A percentile compares a stretch with the other conserved stretches of the same genome.
Evolutionary conservation across 2,888 invertebrate genomes (phyloP).

Genomic region (Conus canariensis): DNA sequence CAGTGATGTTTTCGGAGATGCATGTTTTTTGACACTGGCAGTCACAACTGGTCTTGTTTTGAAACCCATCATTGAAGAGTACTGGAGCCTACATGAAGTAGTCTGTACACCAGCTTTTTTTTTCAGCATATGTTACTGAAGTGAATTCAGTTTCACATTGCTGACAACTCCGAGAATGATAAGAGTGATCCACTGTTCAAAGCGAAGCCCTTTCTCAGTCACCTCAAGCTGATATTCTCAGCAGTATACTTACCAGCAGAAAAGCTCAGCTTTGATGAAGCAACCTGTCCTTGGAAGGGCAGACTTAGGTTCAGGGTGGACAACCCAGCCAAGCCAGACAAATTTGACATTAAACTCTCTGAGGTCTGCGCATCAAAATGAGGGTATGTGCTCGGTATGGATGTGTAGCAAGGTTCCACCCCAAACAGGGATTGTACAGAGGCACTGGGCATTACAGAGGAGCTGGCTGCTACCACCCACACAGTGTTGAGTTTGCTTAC

Average conservation of each 20-base stretch:
- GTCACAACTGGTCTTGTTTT: constrained; percentile 34
- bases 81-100: constrained; percentile 5
- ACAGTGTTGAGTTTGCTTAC: constrained; percentile 1
- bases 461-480: background rate
- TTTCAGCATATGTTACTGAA: background rate
- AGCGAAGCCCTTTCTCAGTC: constrained; percentile 11
- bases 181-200: constrained; percentile 15
- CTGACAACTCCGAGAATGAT: constrained; percentile 33
- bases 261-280: constrained; percentile 33
- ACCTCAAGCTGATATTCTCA: background rate
- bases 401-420: constrained; percentile 29
- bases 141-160: constrained; percentile 24
- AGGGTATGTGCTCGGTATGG: constrained; percentile 35
- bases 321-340: background rate
- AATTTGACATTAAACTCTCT: background rate
- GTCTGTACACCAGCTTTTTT: too few relatives aligned
- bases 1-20: background rate
- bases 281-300: background rate
- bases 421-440: background rate
- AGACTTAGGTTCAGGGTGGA: background rate
- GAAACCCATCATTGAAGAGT: background rate
- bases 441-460: constrained; percentile 7
- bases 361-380: constrained; percentile 21
- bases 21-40: constrained; percentile 24
- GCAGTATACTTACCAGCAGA: constrained; percentile 2